Evolutionary conservation across 64 coral and sea anemone species (phyloP), one percentile per base, ranked within the genome.

Genomic region (Catalaphyllia jardinei): DNA sequence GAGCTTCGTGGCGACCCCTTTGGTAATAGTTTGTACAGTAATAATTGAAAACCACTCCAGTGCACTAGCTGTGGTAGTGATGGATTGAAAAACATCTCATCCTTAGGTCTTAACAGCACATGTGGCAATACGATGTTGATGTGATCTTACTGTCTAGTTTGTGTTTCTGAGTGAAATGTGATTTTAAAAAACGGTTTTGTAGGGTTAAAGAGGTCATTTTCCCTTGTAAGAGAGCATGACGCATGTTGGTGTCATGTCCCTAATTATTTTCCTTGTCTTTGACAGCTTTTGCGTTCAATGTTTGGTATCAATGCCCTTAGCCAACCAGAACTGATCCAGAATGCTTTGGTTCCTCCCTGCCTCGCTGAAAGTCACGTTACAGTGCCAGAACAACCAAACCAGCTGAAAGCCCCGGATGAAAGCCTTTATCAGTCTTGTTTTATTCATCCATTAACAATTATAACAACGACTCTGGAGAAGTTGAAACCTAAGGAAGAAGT

Each of bases 231-330:
- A 65, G 62, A 65, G 24, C 17, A 65, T 65, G n/a, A n/a, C n/a
- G 20, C 24, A 46, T 46, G 42, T 4, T 0, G 1, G 10, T 6
- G 5, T 27, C 65, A 29, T 49, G 71, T 39, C 22, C 10, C 13
- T 80, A 3, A 4, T 62, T 31, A 10, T 22, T 62, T 24, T 62
- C 0, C 29, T 31, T 76, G 10, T 85, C 9, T 79, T 86, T 61
- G 82, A 75, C 83, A 99, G 97, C 91, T 99, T 59, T 79, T 99
- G 7, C 97, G 97, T 52, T 82, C 94, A 22, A 99, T 99, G 88
- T 99, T 99, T 93, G 91, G 97, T 27, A 88, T 99, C 69, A 99
- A 95, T 73, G 91, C 86, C 22, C 88, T 92, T 0, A 90, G 80
- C 61, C 97, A 99, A 61, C 93, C 97, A 4, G 94, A 95, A 18